These are phyloP conservation scores for Plectus sambesii DNA, from an alignment of 1,140 invertebrate species.

Conservation along the genomic window DNA sequence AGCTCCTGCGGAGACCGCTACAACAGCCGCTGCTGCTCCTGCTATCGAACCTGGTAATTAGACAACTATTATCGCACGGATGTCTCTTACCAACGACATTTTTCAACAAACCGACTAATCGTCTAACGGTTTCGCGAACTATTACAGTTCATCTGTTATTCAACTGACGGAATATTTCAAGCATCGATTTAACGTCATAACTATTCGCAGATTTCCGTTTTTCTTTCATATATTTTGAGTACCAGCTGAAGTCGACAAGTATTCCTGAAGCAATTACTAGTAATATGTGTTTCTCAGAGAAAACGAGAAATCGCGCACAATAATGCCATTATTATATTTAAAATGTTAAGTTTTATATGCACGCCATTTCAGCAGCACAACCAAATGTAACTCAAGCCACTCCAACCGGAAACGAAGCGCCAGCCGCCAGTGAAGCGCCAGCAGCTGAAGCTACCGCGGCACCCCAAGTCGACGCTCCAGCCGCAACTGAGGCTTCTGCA, in stretches of 20 bases:
- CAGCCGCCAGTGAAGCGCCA: background rate
- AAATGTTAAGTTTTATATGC: no score
- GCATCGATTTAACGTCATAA: background rate
- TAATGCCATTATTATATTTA: no score
- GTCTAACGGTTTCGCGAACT: background rate
- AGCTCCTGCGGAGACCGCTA: no score
- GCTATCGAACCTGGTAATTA: no score
- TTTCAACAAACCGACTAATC: background rate
- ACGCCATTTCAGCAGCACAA: background rate
- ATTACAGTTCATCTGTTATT: background rate
- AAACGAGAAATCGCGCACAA: background rate
- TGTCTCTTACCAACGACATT: no score
- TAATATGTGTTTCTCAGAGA: background rate
- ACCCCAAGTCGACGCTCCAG: background rate
- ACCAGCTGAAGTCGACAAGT: background rate
- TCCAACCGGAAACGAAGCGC: background rate
- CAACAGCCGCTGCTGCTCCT: no score
- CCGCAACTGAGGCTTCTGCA: background rate
- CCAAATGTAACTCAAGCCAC: background rate
- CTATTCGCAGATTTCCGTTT: background rate
- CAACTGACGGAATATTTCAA: background rate
- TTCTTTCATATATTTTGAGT: background rate
- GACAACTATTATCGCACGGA: no score
- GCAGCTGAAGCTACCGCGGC: background rate
- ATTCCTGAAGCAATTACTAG: background rate